phyloP scores from a whole-genome alignment of 2,797 vertebrate genomes.

The Chaenodraco wilsoni region DNA sequence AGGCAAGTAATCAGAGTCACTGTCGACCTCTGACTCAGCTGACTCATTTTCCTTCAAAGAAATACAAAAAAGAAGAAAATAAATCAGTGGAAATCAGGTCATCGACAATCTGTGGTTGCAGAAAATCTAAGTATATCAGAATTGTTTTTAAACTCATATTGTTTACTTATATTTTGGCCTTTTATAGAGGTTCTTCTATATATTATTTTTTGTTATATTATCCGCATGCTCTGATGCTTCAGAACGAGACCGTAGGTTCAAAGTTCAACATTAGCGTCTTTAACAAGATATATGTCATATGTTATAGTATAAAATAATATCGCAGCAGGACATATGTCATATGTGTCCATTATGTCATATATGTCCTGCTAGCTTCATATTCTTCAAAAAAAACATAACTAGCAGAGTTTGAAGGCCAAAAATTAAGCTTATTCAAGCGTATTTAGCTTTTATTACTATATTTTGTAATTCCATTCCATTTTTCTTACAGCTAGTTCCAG shows the following conservation, averaged over 20 bases:
- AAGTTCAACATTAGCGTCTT: background rate
- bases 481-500: background rate
- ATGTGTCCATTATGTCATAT: too few species aligned
- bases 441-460: background rate
- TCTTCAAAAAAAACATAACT: background rate
- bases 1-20: slow-evolving; percentile 34
- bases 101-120: background rate
- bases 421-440: background rate
- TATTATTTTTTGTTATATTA: too few species aligned
- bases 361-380: background rate
- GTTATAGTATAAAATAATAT: too few species aligned
- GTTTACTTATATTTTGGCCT: background rate
- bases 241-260: background rate
- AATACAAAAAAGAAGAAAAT: background rate
- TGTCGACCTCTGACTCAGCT: slow-evolving; percentile 12
- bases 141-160: background rate
- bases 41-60: slow-evolving; percentile 37
- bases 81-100: background rate
- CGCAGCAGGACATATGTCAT: too few species aligned
- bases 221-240: too few species aligned
- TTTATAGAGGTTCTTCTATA: background rate
- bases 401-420: background rate
- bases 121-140: background rate
- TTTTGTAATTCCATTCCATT: background rate
- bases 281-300: too few species aligned